A percentile compares a stretch with the other conserved stretches of the same genome.
Conservation (phyloP, 2,113 vertebrate species). For the Cyphomyrus plagiostoma region DNA sequence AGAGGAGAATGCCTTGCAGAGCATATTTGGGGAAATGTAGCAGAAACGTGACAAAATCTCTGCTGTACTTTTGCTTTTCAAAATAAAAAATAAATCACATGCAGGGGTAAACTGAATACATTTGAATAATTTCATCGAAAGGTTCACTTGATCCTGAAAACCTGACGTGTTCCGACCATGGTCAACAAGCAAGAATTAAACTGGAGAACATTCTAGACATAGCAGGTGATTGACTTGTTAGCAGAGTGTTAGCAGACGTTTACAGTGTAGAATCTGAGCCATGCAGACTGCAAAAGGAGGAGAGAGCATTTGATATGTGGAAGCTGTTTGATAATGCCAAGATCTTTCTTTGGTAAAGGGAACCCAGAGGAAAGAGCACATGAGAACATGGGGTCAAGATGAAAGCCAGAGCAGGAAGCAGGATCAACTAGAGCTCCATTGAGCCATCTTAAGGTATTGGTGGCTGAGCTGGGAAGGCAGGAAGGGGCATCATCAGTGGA, state of each 20-base stretch:
- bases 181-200: not conserved
- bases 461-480: not conserved
- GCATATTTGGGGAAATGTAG: not conserved
- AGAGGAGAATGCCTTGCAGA: not conserved
- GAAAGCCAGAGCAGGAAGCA: not conserved
- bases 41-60: not conserved
- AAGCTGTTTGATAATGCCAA: not conserved
- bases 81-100: not conserved
- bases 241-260: not conserved
- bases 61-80: not conserved
- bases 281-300: not conserved
- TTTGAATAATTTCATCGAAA: not conserved
- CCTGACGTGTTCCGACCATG: not conserved
- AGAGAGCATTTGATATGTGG: not conserved
- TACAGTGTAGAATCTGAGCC: not conserved
- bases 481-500: not conserved
- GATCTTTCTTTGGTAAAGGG: not conserved
- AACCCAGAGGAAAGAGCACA: not conserved
- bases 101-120: not conserved
- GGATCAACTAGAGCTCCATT: not conserved
- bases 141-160: not conserved
- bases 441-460: not conserved
- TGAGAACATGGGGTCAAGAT: not conserved
- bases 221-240: not conserved
- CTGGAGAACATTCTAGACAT: not conserved